A percentile compares a stretch with the other conserved stretches of the same genome.
Evolutionary conservation across 64 coral and sea anemone species (phyloP).

Genomic region (Acropora tenuis): DNA sequence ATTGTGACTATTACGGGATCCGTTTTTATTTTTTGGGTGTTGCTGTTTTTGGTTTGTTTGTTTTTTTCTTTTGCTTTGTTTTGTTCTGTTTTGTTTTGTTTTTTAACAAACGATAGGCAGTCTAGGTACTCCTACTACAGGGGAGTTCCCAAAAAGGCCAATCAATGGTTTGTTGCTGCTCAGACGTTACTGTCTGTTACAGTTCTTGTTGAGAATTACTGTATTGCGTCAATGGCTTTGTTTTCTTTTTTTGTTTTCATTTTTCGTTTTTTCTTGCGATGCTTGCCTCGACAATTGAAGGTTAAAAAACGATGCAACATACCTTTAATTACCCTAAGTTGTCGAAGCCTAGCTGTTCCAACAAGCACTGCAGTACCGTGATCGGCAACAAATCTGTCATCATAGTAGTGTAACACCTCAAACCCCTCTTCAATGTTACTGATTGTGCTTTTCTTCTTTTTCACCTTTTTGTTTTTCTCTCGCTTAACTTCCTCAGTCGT

Average conservation of each 20-base stretch:
- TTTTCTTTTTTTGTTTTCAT: background rate
- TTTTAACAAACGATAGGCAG: too few species aligned
- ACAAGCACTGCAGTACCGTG: slow-evolving; percentile 76
- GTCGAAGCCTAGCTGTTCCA: slow-evolving; percentile 82
- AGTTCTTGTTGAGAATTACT: too few species aligned
- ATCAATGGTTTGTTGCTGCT: too few species aligned
- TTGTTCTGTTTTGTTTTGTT: too few species aligned
- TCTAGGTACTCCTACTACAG: too few species aligned
- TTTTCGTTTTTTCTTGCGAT: background rate
- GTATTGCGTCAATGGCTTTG: too few species aligned
- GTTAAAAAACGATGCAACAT: background rate
- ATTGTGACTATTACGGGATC: too few species aligned
- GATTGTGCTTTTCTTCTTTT: background rate
- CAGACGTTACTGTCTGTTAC: too few species aligned
- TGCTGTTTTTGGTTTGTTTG: too few species aligned
- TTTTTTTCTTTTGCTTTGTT: too few species aligned
- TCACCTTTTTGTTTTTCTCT: slow-evolving; percentile 29
- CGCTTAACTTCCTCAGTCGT: slow-evolving; percentile 45
- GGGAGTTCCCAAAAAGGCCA: too few species aligned
- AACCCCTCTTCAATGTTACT: slow-evolving; percentile 24
- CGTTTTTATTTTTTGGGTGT: too few species aligned
- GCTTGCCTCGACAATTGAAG: background rate
- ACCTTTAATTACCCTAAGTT: slow-evolving; percentile 82
- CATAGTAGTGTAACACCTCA: slow-evolving; percentile 51
- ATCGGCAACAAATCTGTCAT: slow-evolving; percentile 74